These are phyloP conservation scores for Molossus molossus DNA, from an alignment of 2,797 vertebrate species.

Conservation along the genomic window DNA sequence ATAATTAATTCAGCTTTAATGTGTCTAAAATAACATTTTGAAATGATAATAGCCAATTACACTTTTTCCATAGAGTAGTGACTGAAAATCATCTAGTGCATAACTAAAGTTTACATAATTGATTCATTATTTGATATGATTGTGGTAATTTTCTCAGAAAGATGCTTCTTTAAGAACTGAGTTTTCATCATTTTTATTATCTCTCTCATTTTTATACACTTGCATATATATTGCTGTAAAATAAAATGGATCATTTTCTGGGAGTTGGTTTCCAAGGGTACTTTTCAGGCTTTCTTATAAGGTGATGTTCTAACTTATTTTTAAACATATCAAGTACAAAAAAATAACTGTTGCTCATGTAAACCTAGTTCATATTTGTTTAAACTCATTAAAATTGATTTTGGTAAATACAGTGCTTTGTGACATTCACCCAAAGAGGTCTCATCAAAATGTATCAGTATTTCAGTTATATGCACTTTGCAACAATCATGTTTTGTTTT, in stretches of 20 bases:
- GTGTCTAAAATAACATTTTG: not conserved
- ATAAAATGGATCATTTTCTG: not conserved
- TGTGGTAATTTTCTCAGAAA: slow-evolving; percentile 17
- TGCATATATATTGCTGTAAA: not conserved
- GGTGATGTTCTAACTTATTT: slow-evolving; percentile 1
- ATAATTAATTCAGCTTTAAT: slow-evolving; percentile 56
- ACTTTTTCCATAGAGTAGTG: not conserved
- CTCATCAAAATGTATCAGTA: not conserved
- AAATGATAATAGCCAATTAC: not conserved
- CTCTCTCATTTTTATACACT: not conserved
- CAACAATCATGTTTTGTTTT: not conserved
- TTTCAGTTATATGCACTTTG: not conserved
- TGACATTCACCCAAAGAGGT: not conserved
- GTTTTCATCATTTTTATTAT: slow-evolving; percentile 49
- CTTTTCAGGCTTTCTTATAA: not conserved
- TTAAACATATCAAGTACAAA: not conserved
- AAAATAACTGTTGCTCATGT: not conserved
- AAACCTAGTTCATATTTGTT: not conserved
- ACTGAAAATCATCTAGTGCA: not conserved
- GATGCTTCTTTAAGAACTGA: not conserved
- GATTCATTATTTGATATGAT: slow-evolving; percentile 4
- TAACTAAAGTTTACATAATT: slow-evolving; percentile 46
- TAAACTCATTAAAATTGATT: not conserved
- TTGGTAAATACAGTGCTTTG: not conserved
- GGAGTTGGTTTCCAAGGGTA: not conserved